phyloP scores from a whole-genome alignment of 2,797 vertebrate genomes.

The Ctenochaetus hawaiiensis region DNA sequence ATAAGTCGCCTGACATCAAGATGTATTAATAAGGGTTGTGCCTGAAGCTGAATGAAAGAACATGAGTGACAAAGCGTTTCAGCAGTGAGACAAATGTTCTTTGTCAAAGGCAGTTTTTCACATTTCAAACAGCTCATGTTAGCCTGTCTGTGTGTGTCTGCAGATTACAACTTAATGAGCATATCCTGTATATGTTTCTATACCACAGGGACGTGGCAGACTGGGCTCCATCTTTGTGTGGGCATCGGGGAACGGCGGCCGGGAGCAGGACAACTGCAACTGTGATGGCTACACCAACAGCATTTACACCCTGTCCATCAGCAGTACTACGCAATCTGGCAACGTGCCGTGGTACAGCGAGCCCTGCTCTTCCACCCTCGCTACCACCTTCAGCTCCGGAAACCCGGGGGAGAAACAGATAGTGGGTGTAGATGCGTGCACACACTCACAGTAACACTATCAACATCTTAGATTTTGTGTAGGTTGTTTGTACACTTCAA shows the following conservation, averaged over 20 bases:
- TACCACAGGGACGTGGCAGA: conserved; percentile 89
- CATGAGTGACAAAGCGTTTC: conserved; percentile 50
- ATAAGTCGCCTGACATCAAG: conserved; percentile 57
- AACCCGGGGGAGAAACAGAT: conserved; percentile 97
- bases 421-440: conserved; percentile 84
- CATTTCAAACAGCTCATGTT: conserved; percentile 29
- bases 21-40: conserved; percentile 67
- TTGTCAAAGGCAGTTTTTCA: conserved; percentile 52
- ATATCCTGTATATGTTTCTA: conserved; percentile 7
- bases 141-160: neutral
- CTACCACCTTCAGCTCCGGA: conserved; percentile 97
- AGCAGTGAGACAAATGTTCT: conserved; percentile 44
- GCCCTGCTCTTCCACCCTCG: conserved; percentile 97
- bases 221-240: conserved; percentile 98
- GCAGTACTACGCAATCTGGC: conserved; percentile 95
- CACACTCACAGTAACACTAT: neutral
- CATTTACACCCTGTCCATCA: conserved; percentile 98
- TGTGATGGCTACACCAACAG: conserved; percentile 99
- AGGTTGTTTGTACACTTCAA: conserved; percentile 31
- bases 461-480: conserved; percentile 18
- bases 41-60: conserved; percentile 47
- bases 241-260: conserved; percentile 96
- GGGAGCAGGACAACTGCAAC: conserved; percentile 97
- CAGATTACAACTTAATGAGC: conserved; percentile 1
- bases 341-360: conserved; percentile 99